These are phyloP conservation scores for Lepilemur septentrionalis DNA, from an alignment of 2,797 vertebrate genomes.

Conservation along the genomic window DNA sequence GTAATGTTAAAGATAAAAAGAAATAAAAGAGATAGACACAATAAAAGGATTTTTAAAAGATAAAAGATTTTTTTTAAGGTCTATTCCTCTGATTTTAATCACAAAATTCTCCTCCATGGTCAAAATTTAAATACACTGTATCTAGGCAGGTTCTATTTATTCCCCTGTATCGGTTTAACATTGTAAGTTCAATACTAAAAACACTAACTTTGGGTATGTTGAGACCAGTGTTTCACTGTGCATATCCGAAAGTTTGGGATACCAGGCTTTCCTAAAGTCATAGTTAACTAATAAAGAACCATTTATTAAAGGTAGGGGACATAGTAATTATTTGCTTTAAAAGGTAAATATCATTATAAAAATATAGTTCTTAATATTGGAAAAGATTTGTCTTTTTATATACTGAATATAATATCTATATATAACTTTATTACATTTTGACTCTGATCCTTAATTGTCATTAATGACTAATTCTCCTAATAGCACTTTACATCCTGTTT, in stretches of 20 bases:
- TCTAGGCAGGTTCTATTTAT: not conserved
- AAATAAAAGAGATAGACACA: not conserved
- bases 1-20: not conserved
- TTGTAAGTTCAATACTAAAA: not conserved
- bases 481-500: not conserved
- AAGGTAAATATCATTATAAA: not conserved
- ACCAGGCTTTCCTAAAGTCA: not conserved
- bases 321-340: not conserved
- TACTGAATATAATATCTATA: not conserved
- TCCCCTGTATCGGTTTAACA: not conserved
- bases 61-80: not conserved
- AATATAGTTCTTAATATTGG: not conserved
- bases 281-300: not conserved
- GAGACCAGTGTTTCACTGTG: not conserved
- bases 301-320: not conserved
- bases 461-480: not conserved
- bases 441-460: conserved; percentile 38
- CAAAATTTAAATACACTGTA: not conserved
- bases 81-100: not conserved
- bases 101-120: not conserved
- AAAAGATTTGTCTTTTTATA: conserved; percentile 8
- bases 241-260: not conserved
- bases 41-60: not conserved
- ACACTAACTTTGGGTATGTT: not conserved
- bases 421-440: conserved; percentile 4